Evolutionary conservation across 1,140 invertebrate species (phyloP).

Genomic region (Penaeus indicus): DNA sequence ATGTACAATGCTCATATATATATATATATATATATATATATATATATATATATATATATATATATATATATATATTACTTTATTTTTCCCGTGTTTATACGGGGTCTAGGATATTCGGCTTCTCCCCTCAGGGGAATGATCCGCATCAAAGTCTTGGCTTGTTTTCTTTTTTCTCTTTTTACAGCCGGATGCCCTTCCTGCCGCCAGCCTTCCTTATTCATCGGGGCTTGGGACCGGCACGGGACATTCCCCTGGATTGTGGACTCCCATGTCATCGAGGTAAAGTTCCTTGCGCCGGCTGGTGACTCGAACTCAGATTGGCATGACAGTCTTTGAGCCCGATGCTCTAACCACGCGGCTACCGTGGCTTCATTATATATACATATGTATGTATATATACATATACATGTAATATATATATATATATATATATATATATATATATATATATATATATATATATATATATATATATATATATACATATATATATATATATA

Average conservation of each 20-base stretch:
- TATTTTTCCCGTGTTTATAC: too few relatives aligned
- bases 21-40: neutral
- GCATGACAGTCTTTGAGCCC: too few relatives aligned
- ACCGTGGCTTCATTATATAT: neutral
- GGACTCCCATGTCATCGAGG: too few relatives aligned
- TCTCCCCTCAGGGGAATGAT: too few relatives aligned
- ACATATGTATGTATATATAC: neutral
- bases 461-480: conserved; percentile 7
- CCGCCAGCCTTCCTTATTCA: too few relatives aligned
- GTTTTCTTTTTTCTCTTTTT: too few relatives aligned
- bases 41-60: neutral
- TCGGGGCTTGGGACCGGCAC: too few relatives aligned
- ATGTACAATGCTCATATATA: neutral
- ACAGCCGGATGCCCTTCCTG: too few relatives aligned
- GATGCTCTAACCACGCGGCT: neutral
- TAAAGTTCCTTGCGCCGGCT: too few relatives aligned
- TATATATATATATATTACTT: neutral
- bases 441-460: neutral
- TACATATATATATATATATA: conserved; percentile 40
- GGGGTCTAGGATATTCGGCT: too few relatives aligned
- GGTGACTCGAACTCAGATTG: too few relatives aligned
- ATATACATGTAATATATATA: conserved; percentile 5
- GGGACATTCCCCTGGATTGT: too few relatives aligned
- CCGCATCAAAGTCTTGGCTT: neutral
- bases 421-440: neutral